Conservation (phyloP, 2,113 vertebrate species). For the Gracilinanus agilis region DNA sequence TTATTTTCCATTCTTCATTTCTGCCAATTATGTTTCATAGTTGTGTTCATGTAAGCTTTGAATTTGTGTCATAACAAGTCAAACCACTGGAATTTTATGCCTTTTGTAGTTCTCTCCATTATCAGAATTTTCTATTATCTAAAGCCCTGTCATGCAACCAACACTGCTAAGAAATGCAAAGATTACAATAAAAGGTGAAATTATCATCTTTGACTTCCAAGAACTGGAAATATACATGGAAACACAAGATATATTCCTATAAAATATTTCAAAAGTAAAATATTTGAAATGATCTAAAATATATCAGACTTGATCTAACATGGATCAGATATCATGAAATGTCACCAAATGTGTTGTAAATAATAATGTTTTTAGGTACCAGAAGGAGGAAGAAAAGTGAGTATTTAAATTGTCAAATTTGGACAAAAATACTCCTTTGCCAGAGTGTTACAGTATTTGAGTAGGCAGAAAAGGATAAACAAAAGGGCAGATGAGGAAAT, state of each 20-base stretch:
- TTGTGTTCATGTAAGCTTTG: not conserved
- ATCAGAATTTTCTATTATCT: not conserved
- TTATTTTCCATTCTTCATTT: not conserved
- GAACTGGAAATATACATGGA: not conserved
- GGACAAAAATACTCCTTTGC: not conserved
- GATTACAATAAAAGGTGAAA: not conserved
- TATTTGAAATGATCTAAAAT: no score
- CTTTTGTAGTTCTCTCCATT: not conserved
- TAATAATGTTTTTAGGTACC: not conserved
- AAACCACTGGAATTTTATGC: not conserved
- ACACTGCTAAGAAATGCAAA: not conserved
- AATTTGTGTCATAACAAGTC: not conserved
- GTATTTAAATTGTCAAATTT: not conserved
- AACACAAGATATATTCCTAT: not conserved
- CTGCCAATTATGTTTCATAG: not conserved
- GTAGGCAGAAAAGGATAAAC: not conserved
- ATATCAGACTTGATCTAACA: no score
- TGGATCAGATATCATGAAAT: not conserved
- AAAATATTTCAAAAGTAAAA: not conserved
- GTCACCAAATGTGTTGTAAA: not conserved
- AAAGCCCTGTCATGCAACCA: not conserved
- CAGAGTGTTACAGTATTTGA: not conserved
- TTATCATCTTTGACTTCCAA: no score
- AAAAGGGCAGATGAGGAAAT: not conserved
- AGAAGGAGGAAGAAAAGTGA: not conserved